Conservation (phyloP, 2,888 invertebrate species). For the Rhogogaster chlorosoma region DNA sequence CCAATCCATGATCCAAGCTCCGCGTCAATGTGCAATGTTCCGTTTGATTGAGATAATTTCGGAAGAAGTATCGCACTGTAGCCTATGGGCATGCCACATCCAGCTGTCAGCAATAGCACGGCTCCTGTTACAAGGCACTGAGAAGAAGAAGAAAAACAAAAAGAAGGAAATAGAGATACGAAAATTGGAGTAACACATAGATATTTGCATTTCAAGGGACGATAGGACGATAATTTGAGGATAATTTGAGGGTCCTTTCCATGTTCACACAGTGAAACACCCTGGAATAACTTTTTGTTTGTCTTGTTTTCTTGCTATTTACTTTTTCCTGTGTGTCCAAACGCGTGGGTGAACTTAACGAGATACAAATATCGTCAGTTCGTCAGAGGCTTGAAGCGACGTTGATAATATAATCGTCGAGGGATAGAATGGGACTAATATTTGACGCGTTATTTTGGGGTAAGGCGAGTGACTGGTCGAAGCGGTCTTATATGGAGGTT, state of each 20-base stretch:
- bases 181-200: background rate
- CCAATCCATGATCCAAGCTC: constrained; percentile 90
- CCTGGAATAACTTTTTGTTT: background rate
- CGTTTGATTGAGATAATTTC: constrained; percentile 83
- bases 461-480: background rate
- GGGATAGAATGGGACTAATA: background rate
- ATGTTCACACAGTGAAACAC: background rate
- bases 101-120: constrained; percentile 85
- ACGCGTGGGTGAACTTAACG: background rate
- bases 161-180: background rate
- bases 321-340: background rate
- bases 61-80: constrained; percentile 89
- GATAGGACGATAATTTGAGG: background rate
- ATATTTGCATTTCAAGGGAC: background rate
- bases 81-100: constrained; percentile 90
- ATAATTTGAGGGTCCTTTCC: background rate
- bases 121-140: constrained; percentile 87
- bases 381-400: background rate
- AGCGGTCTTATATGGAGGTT: background rate
- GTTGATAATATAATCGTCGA: background rate
- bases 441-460: background rate
- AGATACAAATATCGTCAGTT: background rate
- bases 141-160: constrained; percentile 62
- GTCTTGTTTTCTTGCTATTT: background rate
- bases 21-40: constrained; percentile 82